Percentiles rank a stretch among this genome's conserved stretches.
Conservation (phyloP, 2,113 vertebrate genomes). For the Nesogale talazaci region DNA sequence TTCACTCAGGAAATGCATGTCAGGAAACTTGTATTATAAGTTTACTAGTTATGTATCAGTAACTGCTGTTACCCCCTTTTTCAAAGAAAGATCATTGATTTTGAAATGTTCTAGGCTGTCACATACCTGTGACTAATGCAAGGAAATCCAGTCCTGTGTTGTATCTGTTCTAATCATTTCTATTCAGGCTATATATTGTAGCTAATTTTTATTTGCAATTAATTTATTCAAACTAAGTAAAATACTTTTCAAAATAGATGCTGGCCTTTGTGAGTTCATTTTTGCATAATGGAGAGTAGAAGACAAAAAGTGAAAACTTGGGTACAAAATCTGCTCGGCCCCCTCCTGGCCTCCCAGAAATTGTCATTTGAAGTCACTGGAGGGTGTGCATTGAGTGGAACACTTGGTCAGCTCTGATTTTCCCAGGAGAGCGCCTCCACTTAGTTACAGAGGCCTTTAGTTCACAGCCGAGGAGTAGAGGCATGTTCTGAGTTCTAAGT, state of each 20-base stretch:
- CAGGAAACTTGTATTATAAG: constrained; percentile 87
- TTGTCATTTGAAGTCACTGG: constrained; percentile 7
- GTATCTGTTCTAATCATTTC: constrained; percentile 88
- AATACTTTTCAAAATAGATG: constrained; percentile 86
- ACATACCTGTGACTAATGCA: constrained; percentile 85
- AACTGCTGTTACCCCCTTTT: constrained; percentile 87
- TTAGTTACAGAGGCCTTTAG: constrained; percentile 26
- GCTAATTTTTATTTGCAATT: constrained; percentile 91
- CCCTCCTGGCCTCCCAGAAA: not conserved
- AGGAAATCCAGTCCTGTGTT: constrained; percentile 84
- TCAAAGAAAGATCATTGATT: constrained; percentile 84
- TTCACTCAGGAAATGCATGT: constrained; percentile 90
- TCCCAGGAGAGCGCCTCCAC: constrained; percentile 25
- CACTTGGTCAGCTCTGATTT: not conserved
- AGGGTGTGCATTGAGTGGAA: constrained; percentile 22
- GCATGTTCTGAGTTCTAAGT: constrained; percentile 20
- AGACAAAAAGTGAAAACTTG: constrained; percentile 53
- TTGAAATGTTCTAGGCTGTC: constrained; percentile 83
- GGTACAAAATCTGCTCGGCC: not conserved
- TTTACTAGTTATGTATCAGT: constrained; percentile 85
- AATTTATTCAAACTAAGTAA: constrained; percentile 90
- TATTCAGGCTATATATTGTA: constrained; percentile 87
- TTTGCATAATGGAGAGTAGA: constrained; percentile 50
- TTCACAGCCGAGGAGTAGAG: not conserved
- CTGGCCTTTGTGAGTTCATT: constrained; percentile 74